Conservation (phyloP, 2,888 invertebrate species). For the Catonia carolina region DNA sequence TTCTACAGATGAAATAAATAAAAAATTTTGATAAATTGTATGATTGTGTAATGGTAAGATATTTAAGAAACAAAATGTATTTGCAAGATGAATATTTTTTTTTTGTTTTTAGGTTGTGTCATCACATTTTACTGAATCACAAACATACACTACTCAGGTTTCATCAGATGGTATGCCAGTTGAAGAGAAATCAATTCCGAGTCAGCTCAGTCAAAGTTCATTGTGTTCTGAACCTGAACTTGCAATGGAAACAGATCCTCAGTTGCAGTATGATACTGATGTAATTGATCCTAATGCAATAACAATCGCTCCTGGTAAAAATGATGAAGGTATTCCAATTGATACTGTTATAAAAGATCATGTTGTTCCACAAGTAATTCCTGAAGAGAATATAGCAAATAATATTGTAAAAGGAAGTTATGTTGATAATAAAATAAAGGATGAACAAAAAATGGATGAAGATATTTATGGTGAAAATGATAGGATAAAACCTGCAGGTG, state of each 20-base stretch:
- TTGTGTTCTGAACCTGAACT: constrained; percentile 27
- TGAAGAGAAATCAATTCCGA: constrained; percentile 20
- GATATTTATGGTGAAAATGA: constrained; percentile 5
- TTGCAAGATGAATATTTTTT: not conserved
- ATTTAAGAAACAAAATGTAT: no score
- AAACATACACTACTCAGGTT: no score
- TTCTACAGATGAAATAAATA: no score
- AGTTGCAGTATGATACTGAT: not conserved
- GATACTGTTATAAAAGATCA: not conserved
- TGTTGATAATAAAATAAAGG: not conserved
- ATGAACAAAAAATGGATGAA: not conserved
- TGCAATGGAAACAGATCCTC: constrained; percentile 13
- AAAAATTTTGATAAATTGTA: no score
- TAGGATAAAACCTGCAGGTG: constrained; percentile 9
- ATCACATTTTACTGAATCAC: constrained; percentile 13
- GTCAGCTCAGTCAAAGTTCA: constrained; percentile 23
- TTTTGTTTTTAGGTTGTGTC: constrained; percentile 13
- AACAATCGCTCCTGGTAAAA: not conserved
- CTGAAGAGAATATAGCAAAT: not conserved
- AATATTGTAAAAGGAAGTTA: no score
- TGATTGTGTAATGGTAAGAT: no score
- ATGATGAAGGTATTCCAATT: not conserved
- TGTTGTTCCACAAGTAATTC: not conserved
- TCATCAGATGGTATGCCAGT: constrained; percentile 1
- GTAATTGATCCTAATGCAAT: not conserved